Conservation (phyloP, 2,113 vertebrate species). For the Cygnus atratus region DNA sequence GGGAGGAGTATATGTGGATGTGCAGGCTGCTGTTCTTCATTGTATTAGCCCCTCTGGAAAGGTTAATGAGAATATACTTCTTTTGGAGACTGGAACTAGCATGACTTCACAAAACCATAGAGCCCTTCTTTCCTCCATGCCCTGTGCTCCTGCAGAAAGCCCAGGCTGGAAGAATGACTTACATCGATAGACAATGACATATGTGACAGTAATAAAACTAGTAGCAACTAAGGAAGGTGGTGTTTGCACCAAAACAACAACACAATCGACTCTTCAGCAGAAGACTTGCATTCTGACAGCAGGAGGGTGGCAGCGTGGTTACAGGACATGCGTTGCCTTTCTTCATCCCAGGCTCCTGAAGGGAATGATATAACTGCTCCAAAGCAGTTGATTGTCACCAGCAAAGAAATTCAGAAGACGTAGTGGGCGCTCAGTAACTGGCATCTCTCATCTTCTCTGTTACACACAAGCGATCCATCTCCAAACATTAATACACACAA, state of each 20-base stretch:
- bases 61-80: background rate
- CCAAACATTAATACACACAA: background rate
- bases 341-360: background rate
- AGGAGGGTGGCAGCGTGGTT: background rate
- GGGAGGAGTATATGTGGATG: background rate
- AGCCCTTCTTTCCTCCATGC: background rate
- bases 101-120: background rate
- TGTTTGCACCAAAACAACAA: background rate
- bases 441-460: background rate
- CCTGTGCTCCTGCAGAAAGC: background rate
- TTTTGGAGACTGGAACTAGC: background rate
- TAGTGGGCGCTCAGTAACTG: background rate
- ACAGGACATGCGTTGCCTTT: rapidly evolving
- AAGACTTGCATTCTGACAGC: background rate
- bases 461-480: background rate
- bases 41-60: background rate
- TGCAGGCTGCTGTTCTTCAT: background rate
- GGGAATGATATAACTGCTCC: background rate
- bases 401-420: background rate
- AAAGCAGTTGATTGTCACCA: background rate
- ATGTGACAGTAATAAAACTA: background rate
- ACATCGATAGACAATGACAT: rapidly evolving
- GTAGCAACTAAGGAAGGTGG: background rate
- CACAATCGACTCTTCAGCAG: background rate
- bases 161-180: background rate